Conservation (phyloP, 2,113 vertebrate genomes). For the Cryptotis parvus region DNA sequence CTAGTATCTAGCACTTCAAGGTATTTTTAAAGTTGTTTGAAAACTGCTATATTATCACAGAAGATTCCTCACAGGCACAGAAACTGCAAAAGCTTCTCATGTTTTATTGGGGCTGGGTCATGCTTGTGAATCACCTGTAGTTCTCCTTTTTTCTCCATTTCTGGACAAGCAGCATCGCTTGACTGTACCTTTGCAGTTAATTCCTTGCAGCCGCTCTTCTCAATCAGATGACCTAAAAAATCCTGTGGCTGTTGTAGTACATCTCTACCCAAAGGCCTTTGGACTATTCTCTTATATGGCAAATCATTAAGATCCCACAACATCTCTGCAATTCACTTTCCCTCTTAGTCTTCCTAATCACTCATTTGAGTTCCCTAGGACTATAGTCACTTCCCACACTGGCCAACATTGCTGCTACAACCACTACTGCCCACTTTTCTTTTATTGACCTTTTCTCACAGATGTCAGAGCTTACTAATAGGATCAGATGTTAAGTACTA, state of each 20-base stretch:
- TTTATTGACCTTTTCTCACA: neutral
- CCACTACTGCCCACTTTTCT: neutral
- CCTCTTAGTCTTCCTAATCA: too few species aligned
- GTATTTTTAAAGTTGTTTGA: constrained; percentile 82
- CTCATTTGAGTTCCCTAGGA: neutral
- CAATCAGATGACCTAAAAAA: neutral
- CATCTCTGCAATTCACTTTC: fast-evolving
- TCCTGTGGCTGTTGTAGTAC: fast-evolving
- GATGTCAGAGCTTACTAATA: neutral
- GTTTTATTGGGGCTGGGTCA: neutral
- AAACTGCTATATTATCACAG: constrained; percentile 77
- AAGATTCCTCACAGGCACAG: constrained; percentile 68
- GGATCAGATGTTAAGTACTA: neutral
- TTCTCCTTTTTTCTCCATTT: neutral
- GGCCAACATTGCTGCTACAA: fast-evolving
- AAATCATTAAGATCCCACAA: neutral
- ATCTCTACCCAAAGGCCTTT: neutral
- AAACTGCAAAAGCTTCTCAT: constrained; percentile 50
- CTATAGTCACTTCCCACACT: fast-evolving
- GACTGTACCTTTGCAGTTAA: neutral
- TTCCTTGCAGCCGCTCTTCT: neutral
- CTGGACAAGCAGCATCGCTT: neutral
- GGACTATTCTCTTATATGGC: neutral
- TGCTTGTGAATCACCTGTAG: neutral
- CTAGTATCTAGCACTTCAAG: constrained; percentile 77